These are phyloP conservation scores for Horisme vitalbata DNA, from an alignment of 2,888 invertebrate species.

Conservation along the genomic window DNA sequence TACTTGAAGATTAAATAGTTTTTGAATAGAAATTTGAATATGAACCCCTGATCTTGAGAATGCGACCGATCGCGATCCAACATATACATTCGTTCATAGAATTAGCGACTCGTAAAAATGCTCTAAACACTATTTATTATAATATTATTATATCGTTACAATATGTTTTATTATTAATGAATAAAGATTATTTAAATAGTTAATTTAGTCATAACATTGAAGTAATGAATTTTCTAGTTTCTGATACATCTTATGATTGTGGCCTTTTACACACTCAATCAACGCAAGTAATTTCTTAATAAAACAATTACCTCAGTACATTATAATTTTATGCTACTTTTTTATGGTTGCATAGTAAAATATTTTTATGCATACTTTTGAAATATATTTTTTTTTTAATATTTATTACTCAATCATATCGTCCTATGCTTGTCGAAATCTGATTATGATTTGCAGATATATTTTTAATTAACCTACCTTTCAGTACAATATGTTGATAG, in stretches of 20 bases:
- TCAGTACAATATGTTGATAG: no score
- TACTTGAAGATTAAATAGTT: slow-evolving; percentile 22
- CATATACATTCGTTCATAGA: slow-evolving; percentile 74
- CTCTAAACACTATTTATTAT: slow-evolving; percentile 64
- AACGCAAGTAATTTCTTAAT: not conserved
- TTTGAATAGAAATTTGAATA: slow-evolving; percentile 55
- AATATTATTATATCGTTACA: slow-evolving; percentile 60
- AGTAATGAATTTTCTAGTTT: slow-evolving; percentile 36
- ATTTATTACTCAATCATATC: no score
- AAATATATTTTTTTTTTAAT: no score
- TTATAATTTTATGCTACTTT: no score
- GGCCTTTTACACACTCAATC: slow-evolving; percentile 15
- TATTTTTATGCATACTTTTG: no score
- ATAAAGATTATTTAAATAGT: slow-evolving; percentile 64
- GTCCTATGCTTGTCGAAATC: no score
- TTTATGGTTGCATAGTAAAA: no score
- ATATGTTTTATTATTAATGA: slow-evolving; percentile 63
- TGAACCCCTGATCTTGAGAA: slow-evolving; percentile 75
- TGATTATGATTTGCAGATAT: no score
- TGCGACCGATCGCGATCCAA: slow-evolving; percentile 74
- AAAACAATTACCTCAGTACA: no score
- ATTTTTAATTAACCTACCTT: no score
- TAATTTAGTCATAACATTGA: slow-evolving; percentile 41
- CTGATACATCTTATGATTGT: slow-evolving; percentile 10
- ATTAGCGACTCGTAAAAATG: slow-evolving; percentile 78